phyloP scores from a whole-genome alignment of 2,888 invertebrate species.

The Trypoxylon attenuatum region DNA sequence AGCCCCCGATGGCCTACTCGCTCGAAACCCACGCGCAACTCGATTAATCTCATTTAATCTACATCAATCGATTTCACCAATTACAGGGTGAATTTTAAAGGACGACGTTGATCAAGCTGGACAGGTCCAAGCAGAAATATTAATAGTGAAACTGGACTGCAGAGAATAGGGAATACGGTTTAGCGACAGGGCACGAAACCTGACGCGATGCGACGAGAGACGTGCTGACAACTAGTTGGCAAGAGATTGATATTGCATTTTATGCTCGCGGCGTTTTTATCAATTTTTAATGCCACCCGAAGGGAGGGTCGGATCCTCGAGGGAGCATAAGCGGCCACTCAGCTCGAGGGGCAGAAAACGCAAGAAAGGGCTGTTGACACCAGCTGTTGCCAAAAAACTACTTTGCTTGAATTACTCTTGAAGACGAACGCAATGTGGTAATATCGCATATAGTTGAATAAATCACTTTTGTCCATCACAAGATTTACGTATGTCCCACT shows the following conservation, averaged over 20 bases:
- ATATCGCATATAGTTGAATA: slow-evolving; percentile 47
- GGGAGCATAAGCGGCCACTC: slow-evolving; percentile 35
- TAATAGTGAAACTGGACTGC: no score
- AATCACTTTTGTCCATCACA: not conserved
- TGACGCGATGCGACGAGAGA: no score
- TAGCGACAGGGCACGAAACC: no score
- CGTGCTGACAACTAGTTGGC: slow-evolving; percentile 12
- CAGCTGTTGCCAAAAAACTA: slow-evolving; percentile 62
- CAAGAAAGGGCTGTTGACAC: slow-evolving; percentile 59
- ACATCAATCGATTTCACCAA: no score
- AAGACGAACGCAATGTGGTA: slow-evolving; percentile 16
- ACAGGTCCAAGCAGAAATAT: no score
- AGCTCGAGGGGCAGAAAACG: slow-evolving; percentile 37
- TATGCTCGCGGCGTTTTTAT: slow-evolving; percentile 8
- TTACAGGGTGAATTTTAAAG: no score
- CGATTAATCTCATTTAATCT: no score
- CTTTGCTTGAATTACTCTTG: slow-evolving; percentile 41
- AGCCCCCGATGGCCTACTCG: no score
- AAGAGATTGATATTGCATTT: slow-evolving; percentile 10
- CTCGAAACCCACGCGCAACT: no score
- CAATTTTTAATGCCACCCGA: slow-evolving; percentile 46
- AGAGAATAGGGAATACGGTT: no score
- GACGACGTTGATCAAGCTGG: no score
- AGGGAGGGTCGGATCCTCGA: slow-evolving; percentile 22
- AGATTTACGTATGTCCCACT: no score